These are phyloP conservation scores for Orgyia antiqua DNA, from an alignment of 2,888 invertebrate genomes.

Conservation along the genomic window DNA sequence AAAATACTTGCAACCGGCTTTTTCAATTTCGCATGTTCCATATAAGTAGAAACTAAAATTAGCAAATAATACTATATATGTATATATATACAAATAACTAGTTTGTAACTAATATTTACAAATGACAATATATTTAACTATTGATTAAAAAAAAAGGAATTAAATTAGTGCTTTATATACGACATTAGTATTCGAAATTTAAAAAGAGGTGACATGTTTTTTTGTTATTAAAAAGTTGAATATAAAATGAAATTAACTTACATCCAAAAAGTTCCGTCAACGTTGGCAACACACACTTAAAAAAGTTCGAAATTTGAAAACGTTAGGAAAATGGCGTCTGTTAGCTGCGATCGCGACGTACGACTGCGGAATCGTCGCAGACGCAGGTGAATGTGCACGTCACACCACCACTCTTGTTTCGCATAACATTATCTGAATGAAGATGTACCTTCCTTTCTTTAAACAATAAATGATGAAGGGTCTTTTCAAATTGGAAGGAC, in stretches of 20 bases:
- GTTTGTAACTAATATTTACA: no score
- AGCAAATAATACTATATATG: no score
- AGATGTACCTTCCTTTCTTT: conserved; percentile 39
- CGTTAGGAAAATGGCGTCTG: conserved; percentile 40
- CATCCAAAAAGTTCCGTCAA: conserved; percentile 31
- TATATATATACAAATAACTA: no score
- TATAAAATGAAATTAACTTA: conserved; percentile 21
- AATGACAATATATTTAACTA: no score
- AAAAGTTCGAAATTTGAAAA: conserved; percentile 31
- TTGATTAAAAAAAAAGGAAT: no score
- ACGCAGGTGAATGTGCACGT: conserved; percentile 70
- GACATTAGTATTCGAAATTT: no score
- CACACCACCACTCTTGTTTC: conserved; percentile 64
- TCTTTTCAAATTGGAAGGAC: conserved; percentile 50
- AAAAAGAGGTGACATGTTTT: no score
- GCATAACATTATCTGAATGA: conserved; percentile 43
- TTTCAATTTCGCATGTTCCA: conserved; percentile 7
- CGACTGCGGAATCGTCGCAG: conserved; percentile 59
- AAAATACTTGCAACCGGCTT: conserved; percentile 3
- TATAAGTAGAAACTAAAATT: conserved; percentile 2
- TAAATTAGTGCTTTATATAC: no score
- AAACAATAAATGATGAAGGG: conserved; percentile 30
- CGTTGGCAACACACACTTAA: conserved; percentile 52
- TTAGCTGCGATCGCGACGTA: conserved; percentile 40
- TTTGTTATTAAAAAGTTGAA: no score